Evolutionary conservation across 1,140 invertebrate genomes (phyloP).

Genomic region (Drosophila burlai): DNA sequence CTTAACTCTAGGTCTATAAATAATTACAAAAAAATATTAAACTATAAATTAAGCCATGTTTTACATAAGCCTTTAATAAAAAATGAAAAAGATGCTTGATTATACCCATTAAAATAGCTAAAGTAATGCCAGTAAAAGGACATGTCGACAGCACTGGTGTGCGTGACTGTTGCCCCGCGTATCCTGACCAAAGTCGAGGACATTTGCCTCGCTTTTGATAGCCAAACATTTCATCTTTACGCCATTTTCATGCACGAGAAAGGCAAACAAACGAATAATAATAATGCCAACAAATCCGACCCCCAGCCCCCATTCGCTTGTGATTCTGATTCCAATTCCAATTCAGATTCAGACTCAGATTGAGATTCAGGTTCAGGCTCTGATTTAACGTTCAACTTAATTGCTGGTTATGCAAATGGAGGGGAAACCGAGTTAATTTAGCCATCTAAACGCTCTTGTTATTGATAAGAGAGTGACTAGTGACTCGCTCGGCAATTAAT

Average conservation of each 20-base stretch:
- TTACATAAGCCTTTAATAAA: too few species aligned
- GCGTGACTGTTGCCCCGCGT: conserved; percentile 35
- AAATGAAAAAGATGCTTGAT: too few species aligned
- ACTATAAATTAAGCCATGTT: not conserved
- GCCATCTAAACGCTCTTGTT: conserved; percentile 73
- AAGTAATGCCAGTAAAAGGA: not conserved
- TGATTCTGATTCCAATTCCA: not conserved
- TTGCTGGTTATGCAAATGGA: conserved; percentile 48
- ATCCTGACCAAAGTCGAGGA: conserved; percentile 30
- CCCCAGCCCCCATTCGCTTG: too few species aligned
- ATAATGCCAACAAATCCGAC: conserved; percentile 21
- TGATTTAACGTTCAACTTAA: conserved; percentile 65
- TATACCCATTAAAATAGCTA: too few species aligned
- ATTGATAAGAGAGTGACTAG: conserved; percentile 58
- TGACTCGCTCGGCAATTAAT: conserved; percentile 28
- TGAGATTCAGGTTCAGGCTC: conserved; percentile 13
- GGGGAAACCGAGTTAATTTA: conserved; percentile 66
- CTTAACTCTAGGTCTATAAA: not conserved
- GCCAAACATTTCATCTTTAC: conserved; percentile 62
- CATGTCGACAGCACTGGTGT: conserved; percentile 9
- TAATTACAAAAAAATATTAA: not conserved
- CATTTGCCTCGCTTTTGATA: conserved; percentile 60
- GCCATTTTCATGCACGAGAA: conserved; percentile 51
- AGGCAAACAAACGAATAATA: conserved; percentile 40
- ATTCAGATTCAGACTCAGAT: not conserved